Percentiles rank a stretch among this genome's conserved stretches.
phyloP scores from a whole-genome alignment of 2,797 vertebrate species.

The Paguma larvata region DNA sequence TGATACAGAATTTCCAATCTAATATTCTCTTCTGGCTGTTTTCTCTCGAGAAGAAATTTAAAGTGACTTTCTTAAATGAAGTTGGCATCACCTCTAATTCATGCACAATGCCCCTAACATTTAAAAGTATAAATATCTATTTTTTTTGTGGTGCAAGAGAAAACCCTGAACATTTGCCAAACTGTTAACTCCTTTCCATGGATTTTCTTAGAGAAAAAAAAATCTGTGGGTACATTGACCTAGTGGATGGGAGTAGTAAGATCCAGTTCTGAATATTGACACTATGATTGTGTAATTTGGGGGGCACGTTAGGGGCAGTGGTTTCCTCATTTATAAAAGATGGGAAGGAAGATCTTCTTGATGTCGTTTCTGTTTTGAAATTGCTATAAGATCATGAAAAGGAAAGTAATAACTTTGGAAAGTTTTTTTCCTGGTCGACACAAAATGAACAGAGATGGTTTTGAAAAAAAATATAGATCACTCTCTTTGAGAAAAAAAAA shows the following conservation, averaged over 20 bases:
- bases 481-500: neutral
- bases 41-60: neutral
- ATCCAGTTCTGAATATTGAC: neutral
- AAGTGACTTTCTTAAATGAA: neutral
- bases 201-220: slow-evolving; percentile 41
- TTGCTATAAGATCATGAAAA: neutral
- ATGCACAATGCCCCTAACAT: neutral
- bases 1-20: neutral
- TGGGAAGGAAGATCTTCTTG: neutral
- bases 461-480: neutral
- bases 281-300: neutral
- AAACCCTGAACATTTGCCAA: neutral
- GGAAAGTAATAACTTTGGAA: neutral
- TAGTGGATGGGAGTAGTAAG: neutral
- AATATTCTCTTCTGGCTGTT: neutral
- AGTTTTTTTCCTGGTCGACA: neutral
- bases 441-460: neutral
- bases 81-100: neutral
- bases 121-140: neutral
- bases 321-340: slow-evolving; percentile 28
- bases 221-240: neutral
- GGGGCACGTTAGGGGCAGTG: neutral
- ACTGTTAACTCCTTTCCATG: neutral
- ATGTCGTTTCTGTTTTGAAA: neutral
- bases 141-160: neutral